These are phyloP conservation scores for Drosophila histrio DNA, from an alignment of 2,888 invertebrate species.

Conservation along the genomic window DNA sequence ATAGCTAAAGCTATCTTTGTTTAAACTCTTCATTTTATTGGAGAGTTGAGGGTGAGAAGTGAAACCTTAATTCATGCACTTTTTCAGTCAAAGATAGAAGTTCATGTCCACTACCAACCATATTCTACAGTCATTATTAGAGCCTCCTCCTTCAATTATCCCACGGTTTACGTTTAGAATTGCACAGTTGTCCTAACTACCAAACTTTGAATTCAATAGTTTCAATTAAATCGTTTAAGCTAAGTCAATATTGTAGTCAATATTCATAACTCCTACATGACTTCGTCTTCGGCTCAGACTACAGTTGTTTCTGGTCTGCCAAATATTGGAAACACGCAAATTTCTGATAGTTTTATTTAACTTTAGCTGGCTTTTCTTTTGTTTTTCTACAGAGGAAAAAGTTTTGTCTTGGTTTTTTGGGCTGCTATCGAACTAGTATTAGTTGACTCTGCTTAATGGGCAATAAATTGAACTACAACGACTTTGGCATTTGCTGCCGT, in stretches of 20 bases:
- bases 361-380: constrained; percentile 27
- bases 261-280: constrained; percentile 14
- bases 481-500: constrained; percentile 33
- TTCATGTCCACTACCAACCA: neutral
- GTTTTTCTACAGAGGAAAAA: constrained; percentile 20
- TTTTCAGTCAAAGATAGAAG: too few relatives aligned
- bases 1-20: too few relatives aligned
- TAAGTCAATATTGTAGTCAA: neutral
- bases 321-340: constrained; percentile 47
- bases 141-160: too few relatives aligned
- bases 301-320: constrained; percentile 4
- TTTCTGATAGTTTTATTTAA: constrained; percentile 43
- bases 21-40: too few relatives aligned
- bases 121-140: too few relatives aligned
- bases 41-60: too few relatives aligned
- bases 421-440: constrained; percentile 53
- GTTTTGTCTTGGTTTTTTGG: constrained; percentile 40
- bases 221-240: neutral
- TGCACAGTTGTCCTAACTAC: neutral
- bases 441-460: constrained; percentile 67
- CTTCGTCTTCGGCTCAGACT: neutral
- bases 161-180: neutral
- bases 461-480: constrained; percentile 68
- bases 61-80: too few relatives aligned
- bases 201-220: neutral